Evolutionary conservation across 2,888 invertebrate species (phyloP), one percentile per base, ranked within the genome.

Genomic region (Tenthredo amoena): DNA sequence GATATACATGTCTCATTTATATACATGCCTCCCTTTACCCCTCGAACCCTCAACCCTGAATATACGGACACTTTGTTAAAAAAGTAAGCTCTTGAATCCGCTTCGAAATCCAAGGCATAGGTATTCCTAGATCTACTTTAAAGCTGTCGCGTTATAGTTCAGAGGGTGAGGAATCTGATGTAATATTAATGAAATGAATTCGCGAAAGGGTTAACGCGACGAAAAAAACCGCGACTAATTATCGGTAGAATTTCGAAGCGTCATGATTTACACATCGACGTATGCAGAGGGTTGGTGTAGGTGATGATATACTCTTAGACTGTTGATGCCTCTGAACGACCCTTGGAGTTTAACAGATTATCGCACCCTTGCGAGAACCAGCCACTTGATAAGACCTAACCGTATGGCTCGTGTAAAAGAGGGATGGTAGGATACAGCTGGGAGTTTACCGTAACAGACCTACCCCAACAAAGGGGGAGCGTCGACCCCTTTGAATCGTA

Each of bases 1-100:
- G 91, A 91, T 91, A 91, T 91, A 91, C 91, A 91, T 91, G 91
- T 91, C 91, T 91, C 91, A 91, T 91, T 91, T 91, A 91, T 91
- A 91, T 90, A 91, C 90, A 91, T 89, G 90, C 89, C 88, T 62
- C 18, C n/a, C 55, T 7, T 18, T n/a, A n/a, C 55, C 55, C 55
- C 55, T 18, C 55, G n/a, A 55, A n/a, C 55, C 55, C 55, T n/a
- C 18, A 71, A n/a, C 34, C 71, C 37, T 37, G n/a, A n/a, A 50
- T 18, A 31, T 43, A 21, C 43, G 62, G 62, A 81, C 40, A 40
- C 37, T 37, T 40, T 40, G 34, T 21, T 43, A 10, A 77, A 74
- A 31, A 58, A 62, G 62, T 21, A 40, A 62, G 18, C 34, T 68
- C 31, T 68, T 68, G 68, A 68, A 68, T 68, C 34, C 81, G 81